Evolutionary conservation across 2,113 vertebrate genomes (phyloP).

Genomic region (Chaetodon auriga): DNA sequence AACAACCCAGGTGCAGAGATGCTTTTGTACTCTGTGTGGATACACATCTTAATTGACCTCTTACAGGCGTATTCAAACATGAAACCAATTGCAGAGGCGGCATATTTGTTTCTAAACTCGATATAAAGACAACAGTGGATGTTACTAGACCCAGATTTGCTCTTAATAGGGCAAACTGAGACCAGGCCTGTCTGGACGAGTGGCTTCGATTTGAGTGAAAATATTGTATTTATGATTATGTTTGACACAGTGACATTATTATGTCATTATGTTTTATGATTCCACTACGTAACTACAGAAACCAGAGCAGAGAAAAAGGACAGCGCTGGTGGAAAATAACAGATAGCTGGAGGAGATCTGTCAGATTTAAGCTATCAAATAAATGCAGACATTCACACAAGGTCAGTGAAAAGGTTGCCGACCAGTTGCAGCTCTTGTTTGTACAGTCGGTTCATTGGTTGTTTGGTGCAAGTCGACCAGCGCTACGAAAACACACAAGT

Average conservation of each 20-base stretch:
- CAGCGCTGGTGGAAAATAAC: background rate
- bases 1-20: background rate
- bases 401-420: background rate
- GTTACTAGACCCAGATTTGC: background rate
- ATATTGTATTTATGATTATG: background rate
- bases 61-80: constrained; percentile 5
- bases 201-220: background rate
- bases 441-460: background rate
- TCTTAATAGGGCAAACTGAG: background rate
- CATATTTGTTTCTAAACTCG: background rate
- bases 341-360: background rate
- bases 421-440: background rate
- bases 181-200: background rate
- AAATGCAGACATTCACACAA: background rate
- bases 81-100: background rate
- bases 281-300: background rate
- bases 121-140: background rate
- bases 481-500: background rate
- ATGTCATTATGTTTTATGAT: background rate
- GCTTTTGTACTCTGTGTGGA: background rate
- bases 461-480: background rate
- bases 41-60: background rate
- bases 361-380: background rate
- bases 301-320: background rate
- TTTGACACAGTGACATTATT: too few relatives aligned